These are phyloP conservation scores for Poecilia wingei DNA, from an alignment of 2,797 vertebrate species.

Conservation along the genomic window DNA sequence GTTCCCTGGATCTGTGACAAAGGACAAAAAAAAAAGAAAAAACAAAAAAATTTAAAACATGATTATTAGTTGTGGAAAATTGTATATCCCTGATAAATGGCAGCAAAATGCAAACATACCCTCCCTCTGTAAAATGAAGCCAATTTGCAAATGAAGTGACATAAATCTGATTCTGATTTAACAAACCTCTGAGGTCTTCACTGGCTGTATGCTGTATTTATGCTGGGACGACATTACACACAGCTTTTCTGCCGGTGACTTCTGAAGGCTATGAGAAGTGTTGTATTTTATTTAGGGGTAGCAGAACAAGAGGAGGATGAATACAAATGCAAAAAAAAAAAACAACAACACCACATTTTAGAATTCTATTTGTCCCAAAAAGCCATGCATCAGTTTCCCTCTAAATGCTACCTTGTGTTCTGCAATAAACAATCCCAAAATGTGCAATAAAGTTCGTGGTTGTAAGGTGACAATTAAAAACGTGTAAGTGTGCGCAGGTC, in stretches of 20 bases:
- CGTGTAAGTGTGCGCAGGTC: neutral
- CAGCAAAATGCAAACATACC: neutral
- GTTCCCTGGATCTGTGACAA: constrained; percentile 76
- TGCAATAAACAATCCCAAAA: neutral
- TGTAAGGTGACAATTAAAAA: neutral
- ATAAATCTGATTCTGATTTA: neutral
- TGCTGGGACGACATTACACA: neutral
- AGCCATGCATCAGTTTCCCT: neutral
- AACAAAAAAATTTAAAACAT: neutral
- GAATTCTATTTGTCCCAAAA: neutral
- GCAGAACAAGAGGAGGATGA: neutral
- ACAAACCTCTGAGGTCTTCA: neutral
- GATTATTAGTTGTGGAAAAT: neutral
- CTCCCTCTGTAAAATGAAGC: neutral
- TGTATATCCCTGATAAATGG: neutral
- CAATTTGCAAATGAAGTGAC: neutral
- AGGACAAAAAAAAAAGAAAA: constrained; percentile 2
- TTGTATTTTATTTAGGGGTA: neutral
- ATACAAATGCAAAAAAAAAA: neutral
- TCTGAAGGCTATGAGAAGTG: neutral
- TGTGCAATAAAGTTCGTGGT: neutral
- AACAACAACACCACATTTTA: neutral
- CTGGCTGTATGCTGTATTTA: neutral
- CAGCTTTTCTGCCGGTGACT: neutral
- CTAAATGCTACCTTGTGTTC: neutral